Evolutionary conservation across 2,888 invertebrate genomes (phyloP), one percentile per base, ranked within the genome.

Genomic region (Sarcophaga variegata): DNA sequence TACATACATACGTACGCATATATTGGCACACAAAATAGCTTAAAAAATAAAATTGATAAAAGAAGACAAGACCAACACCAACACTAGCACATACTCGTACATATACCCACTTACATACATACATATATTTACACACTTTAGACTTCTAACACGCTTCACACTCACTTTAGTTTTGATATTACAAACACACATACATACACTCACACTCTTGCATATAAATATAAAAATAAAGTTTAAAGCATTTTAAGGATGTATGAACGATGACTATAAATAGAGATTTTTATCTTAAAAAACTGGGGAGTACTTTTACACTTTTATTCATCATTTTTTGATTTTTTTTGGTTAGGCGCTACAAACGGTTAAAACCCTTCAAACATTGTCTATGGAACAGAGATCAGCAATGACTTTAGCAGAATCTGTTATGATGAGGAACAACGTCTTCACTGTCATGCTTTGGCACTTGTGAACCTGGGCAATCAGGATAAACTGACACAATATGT

Each of bases 191-290:
- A 49, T 14, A 49, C 3, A 4, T 1, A 49, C 49, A 49, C 14
- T 14, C 54, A 17, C 1, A 54, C 49, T 12, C 49, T 3, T 14
- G 12, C 54, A 54, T 17, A 17, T 54, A 75, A 81, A 63, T 75
- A 87, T 76, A 27, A 82, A 82, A 84, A 79, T 14, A 87, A 87
- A 84, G 60, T 84, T 87, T 79, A 81, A 87, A 79, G 20, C 79
- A 81, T 81, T 84, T 87, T 80, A 69, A 72, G 63, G 81, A 71
- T 69, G 69, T 71, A 77, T 72, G 37, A 74, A 67, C 17, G 76
- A 37, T 37, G 6, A 83, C n/a, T 72, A 63, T 72, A 83, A 82
- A 80, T 59, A 72, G 62, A 75, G 80, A 76, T 86, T 83, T 74
- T 75, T 63, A 70, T 70, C 72, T 49, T 8, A n/a, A 74, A 74